Percentiles rank a stretch among this genome's conserved stretches.
Evolutionary conservation across 1,140 invertebrate species (phyloP).

Genomic region (Microvelia longipes): DNA sequence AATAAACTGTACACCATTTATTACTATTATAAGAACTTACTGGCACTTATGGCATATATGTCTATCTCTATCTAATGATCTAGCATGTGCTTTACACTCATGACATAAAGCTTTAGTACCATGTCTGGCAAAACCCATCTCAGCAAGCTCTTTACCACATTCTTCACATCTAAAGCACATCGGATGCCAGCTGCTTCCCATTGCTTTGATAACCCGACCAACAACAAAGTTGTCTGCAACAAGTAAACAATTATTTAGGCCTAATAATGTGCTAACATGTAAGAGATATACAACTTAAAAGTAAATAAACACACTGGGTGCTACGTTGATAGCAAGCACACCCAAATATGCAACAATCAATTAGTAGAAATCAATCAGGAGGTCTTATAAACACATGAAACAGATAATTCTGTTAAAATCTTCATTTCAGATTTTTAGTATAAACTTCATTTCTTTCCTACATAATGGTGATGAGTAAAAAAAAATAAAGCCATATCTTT

Average conservation of each 20-base stretch:
- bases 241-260: neutral
- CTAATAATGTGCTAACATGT: neutral
- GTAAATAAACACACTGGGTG: no score
- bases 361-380: no score
- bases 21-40: constrained; percentile 44
- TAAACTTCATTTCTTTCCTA: no score
- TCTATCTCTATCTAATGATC: constrained; percentile 86
- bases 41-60: constrained; percentile 99
- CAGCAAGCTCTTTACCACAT: constrained; percentile 79
- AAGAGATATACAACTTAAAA: no score
- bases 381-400: no score
- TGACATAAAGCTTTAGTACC: constrained; percentile 86
- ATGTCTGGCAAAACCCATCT: constrained; percentile 93
- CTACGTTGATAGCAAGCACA: no score
- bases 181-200: constrained; percentile 98
- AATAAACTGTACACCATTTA: no score
- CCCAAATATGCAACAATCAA: no score
- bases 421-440: no score
- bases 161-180: constrained; percentile 91
- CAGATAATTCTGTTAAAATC: no score
- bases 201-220: constrained; percentile 96
- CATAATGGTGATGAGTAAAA: no score
- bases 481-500: no score
- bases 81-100: constrained; percentile 89
- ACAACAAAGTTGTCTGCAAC: constrained; percentile 79